Base-by-base conservation (phyloP, 1,140 invertebrate genomes). In the Papilio aristodemus region DNA sequence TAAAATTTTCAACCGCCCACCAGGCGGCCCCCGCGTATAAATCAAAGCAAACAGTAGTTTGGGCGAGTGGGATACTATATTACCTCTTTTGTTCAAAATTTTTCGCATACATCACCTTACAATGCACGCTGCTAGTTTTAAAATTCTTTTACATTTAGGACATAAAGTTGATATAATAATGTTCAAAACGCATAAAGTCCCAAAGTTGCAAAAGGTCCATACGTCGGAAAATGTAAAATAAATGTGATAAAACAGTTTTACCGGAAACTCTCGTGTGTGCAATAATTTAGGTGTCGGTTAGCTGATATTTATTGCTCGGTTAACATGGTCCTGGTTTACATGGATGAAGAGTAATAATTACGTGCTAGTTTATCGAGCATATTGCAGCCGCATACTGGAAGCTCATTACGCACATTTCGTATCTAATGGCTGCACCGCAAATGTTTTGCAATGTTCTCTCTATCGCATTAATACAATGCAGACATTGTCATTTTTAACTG, bases 41-140 rank as follows among this genome's bases (percentile, higher is more conserved):
- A 91, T 89, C 87, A 91, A 83, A 82, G 74, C 81, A 78, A 86
- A 85, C 78, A 85, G 77, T 86, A 89, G 81, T 86, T 86, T 81
- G 76, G 79, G 77, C 75, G 80, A 75, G 46, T 76, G 57, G 58
- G 64, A 73, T 71, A 69, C 68, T 78, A 71, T 72, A 76, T 81
- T 79, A 75, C 73, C 63, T 72, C 63, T 77, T 74, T 75, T 73
- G 78, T 66, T 76, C 75, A 81, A 77, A 77, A 78, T 75, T 75
- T 71, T 64, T 59, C 68, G 68, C 71, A 63, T 58, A 71, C 46
- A 69, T 50, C 41, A 71, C 62, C 46, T 66, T 69, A 25, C 63
- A 66, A 66, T 36, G 63, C 63, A 50, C 27, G 63, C 8, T 66
- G 43, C 63, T 36, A 50, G 14, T 66, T 66, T 66, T 25, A 46